Evolutionary conservation across 2,113 vertebrate genomes (phyloP).

Genomic region (Camelus dromedarius): DNA sequence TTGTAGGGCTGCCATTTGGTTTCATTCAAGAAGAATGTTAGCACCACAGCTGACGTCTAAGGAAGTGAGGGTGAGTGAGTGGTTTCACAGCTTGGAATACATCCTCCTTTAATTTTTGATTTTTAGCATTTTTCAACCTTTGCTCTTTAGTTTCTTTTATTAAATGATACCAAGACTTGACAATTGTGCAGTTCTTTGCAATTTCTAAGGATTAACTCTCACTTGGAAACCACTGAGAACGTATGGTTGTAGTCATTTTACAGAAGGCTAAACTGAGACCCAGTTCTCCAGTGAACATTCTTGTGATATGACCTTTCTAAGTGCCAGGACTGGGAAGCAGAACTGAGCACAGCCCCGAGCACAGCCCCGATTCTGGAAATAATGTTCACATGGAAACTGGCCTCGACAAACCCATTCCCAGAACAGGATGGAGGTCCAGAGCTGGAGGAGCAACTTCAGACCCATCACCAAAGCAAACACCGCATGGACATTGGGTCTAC

Average conservation of each 20-base stretch:
- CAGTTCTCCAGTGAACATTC: neutral
- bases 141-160: constrained; percentile 18
- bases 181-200: neutral
- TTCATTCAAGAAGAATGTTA: neutral
- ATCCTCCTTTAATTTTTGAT: neutral
- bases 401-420: neutral
- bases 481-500: neutral
- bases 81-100: neutral
- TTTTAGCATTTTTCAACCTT: constrained; percentile 13
- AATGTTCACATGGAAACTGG: neutral
- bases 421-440: neutral
- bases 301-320: neutral
- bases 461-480: neutral
- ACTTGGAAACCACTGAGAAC: neutral
- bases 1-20: neutral
- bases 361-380: neutral
- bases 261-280: neutral
- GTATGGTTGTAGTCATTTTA: neutral
- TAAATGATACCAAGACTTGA: neutral
- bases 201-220: neutral
- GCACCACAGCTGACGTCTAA: neutral
- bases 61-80: neutral
- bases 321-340: neutral
- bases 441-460: neutral
- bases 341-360: neutral